Evolutionary conservation across 2,113 vertebrate species (phyloP), one percentile per base, ranked within the genome.

Genomic region (Ranitomeya imitator): DNA sequence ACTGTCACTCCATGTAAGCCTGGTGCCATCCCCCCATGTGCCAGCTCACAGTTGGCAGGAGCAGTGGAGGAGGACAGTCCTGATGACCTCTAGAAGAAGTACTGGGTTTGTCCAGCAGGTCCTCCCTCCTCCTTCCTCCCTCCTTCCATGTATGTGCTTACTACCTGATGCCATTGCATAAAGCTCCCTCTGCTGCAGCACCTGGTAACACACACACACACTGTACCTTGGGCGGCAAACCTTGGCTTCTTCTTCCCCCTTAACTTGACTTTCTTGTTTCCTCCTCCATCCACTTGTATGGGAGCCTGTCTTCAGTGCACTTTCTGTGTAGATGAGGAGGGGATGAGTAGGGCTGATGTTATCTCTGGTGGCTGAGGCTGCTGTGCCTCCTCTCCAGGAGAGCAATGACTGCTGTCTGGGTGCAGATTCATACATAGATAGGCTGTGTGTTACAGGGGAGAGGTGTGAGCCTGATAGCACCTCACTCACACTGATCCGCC

Each of bases 181-280:
- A 87, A 26, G 79, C 79, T 74, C 54, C 86, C 86, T n/a, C 65
- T 76, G 26, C 52, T 61, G 79, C 63, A 77, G 60, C 23, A 55
- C 57, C 57, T 88, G 87, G n/a, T 37, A 21, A 67, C n/a, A 37
- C n/a, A 37, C 67, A 81, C 86, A 81, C 37, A 0, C 69, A 85
- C 87, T 85, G 74, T 89, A 84, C 81, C 87, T 89, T 69, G 51
- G 55, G 23, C 81, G 65, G 60, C 59, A 88, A 45, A 57, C 69
- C 54, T 60, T 79, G 69, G 76, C 80, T 69, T 88, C 83, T 69
- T 88, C 83, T 79, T 88, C 51, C 18, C 73, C 69, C 87, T 79
- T 13, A 89, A 89, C 81, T 88, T 88, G 80, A 88, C 87, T 88
- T 85, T 89, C 81, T 89, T 31, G 83, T 63, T 89, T 79, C 73